Conservation (phyloP, 2,113 vertebrate species). For the Sturnira hondurensis region DNA sequence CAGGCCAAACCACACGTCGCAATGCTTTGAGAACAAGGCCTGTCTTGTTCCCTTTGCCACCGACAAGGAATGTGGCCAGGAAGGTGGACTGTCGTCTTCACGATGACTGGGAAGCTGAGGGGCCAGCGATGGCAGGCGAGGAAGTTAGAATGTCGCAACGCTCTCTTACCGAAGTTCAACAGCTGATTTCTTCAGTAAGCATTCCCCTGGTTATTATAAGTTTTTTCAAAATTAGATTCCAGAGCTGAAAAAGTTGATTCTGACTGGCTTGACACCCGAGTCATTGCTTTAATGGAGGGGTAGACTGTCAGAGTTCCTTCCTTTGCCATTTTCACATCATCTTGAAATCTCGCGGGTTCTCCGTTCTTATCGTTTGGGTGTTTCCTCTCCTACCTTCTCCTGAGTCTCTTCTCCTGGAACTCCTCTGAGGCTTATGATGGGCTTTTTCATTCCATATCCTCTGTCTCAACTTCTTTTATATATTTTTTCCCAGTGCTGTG, state of each 20-base stretch:
- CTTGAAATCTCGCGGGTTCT: neutral
- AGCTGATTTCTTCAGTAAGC: neutral
- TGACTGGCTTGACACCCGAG: neutral
- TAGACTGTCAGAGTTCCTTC: neutral
- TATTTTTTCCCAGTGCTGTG: neutral
- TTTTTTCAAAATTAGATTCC: neutral
- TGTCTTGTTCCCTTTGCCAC: neutral
- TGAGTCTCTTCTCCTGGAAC: neutral
- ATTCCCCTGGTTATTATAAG: neutral
- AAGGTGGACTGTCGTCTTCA: neutral
- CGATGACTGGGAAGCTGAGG: neutral
- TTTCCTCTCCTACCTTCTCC: neutral
- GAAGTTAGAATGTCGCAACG: neutral
- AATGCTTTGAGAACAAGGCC: neutral
- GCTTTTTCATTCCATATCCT: neutral
- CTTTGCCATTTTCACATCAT: neutral
- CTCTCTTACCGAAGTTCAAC: neutral
- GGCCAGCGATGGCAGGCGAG: neutral
- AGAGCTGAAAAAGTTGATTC: neutral
- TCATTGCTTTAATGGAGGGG: neutral
- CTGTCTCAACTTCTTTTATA: neutral
- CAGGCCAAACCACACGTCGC: neutral
- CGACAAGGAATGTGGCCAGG: neutral
- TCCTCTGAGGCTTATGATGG: neutral
- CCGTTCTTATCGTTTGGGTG: neutral